Conservation (phyloP, 2,888 invertebrate species). For the Eupithecia abbreviata region DNA sequence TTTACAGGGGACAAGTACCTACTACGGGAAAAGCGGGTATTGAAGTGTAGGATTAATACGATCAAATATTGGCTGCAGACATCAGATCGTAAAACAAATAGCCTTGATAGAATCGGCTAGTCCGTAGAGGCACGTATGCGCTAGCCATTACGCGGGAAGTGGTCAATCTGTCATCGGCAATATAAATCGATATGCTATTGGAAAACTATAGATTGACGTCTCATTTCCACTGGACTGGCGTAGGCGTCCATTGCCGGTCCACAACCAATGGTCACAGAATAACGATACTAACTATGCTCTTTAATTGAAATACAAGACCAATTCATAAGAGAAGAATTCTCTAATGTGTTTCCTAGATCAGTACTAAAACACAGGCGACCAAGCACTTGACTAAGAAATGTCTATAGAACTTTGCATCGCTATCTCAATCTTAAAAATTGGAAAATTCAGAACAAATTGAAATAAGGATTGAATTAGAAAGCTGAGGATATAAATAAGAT, state of each 20-base stretch:
- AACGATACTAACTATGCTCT: too few species aligned
- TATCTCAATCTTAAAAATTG: too few species aligned
- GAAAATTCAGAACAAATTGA: too few species aligned
- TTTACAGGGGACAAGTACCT: not conserved
- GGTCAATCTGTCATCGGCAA: slow-evolving; percentile 59
- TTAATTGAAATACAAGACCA: not conserved
- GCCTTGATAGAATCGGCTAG: slow-evolving; percentile 18
- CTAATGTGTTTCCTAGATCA: not conserved
- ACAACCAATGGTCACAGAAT: not conserved
- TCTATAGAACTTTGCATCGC: too few species aligned
- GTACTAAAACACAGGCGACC: not conserved
- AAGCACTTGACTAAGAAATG: too few species aligned
- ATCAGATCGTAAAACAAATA: not conserved
- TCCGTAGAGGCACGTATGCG: slow-evolving; percentile 34
- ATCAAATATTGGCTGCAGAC: not conserved
- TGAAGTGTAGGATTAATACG: not conserved
- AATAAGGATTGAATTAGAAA: too few species aligned
- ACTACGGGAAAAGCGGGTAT: not conserved
- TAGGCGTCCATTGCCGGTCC: slow-evolving; percentile 28
- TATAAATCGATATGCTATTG: slow-evolving; percentile 59
- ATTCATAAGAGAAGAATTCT: not conserved
- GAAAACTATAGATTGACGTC: slow-evolving; percentile 39
- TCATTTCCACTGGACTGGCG: slow-evolving; percentile 29
- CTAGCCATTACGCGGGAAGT: slow-evolving; percentile 53
- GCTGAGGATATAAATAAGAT: not conserved